phyloP scores from a whole-genome alignment of 1,140 invertebrate species.

The Drosophila burlai region DNA sequence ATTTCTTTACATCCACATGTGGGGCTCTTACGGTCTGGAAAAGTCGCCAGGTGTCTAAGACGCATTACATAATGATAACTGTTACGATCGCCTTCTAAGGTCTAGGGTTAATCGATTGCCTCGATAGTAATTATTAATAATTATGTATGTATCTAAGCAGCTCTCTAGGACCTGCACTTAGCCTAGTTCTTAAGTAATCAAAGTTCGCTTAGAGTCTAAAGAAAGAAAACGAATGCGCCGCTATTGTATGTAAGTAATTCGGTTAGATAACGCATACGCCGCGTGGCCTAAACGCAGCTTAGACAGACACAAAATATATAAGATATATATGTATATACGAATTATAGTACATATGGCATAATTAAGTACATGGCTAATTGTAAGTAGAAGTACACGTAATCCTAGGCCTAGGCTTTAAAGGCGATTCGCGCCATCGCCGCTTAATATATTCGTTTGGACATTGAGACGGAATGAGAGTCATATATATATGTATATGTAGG shows the following conservation, averaged over 20 bases:
- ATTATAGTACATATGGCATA: conserved; percentile 42
- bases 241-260: conserved; percentile 46
- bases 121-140: conserved; percentile 15
- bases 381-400: conserved; percentile 66
- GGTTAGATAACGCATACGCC: conserved; percentile 66
- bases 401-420: conserved; percentile 69
- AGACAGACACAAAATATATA: conserved; percentile 60
- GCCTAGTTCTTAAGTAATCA: conserved; percentile 56
- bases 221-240: conserved; percentile 57
- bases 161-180: conserved; percentile 75
- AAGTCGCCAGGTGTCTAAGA: conserved; percentile 49
- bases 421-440: conserved; percentile 24
- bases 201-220: conserved; percentile 63
- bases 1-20: conserved; percentile 30
- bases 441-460: conserved; percentile 67
- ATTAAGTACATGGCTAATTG: conserved; percentile 53
- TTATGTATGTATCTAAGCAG: conserved; percentile 59
- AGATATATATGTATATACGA: conserved; percentile 39
- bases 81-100: conserved; percentile 48
- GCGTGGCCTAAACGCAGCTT: conserved; percentile 55
- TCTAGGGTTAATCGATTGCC: conserved; percentile 35
- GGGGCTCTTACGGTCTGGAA: conserved; percentile 42
- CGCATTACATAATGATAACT: conserved; percentile 28
- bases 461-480: conserved; percentile 76
- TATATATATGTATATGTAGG: conserved; percentile 30